Percentiles rank a stretch among this genome's conserved stretches.
phyloP scores from a whole-genome alignment of 2,888 invertebrate species.

The Sphecodes monilicornis region DNA sequence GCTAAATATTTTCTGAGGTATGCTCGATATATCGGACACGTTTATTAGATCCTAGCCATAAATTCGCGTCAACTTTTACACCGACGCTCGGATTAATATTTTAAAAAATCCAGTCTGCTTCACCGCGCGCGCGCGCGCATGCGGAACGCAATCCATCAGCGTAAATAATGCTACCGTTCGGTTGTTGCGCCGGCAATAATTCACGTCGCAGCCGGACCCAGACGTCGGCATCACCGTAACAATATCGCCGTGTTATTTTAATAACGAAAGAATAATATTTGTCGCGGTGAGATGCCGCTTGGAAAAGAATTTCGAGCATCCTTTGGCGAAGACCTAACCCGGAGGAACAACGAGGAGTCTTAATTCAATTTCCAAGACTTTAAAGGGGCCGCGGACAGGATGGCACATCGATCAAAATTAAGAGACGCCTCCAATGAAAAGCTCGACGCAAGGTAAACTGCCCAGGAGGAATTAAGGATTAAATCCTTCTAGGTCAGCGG shows the following conservation, averaged over 20 bases:
- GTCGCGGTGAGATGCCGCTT: background rate
- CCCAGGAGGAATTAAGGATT: slow-evolving; percentile 38
- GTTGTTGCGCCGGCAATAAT: slow-evolving; percentile 5
- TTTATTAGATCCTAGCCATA: background rate
- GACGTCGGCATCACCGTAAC: background rate
- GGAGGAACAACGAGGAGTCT: background rate
- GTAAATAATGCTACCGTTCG: slow-evolving; percentile 7
- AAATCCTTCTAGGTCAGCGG: slow-evolving; percentile 18
- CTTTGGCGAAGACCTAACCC: background rate
- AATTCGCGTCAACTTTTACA: slow-evolving; percentile 11
- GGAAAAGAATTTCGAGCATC: background rate
- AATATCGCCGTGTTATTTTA: background rate
- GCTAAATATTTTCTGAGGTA: slow-evolving; percentile 10
- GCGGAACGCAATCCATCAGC: slow-evolving; percentile 1
- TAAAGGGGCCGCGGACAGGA: slow-evolving; percentile 9
- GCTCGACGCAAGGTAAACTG: slow-evolving; percentile 22
- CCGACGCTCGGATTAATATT: background rate
- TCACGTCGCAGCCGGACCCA: background rate
- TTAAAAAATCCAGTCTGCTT: background rate
- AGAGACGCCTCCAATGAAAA: slow-evolving; percentile 23
- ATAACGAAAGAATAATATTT: background rate
- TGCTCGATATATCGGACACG: background rate
- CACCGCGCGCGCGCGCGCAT: background rate
- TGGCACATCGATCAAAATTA: slow-evolving; percentile 23
- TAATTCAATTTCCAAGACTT: background rate